phyloP scores from a whole-genome alignment of 2,797 vertebrate species.

The Cottoperca gobio region DNA sequence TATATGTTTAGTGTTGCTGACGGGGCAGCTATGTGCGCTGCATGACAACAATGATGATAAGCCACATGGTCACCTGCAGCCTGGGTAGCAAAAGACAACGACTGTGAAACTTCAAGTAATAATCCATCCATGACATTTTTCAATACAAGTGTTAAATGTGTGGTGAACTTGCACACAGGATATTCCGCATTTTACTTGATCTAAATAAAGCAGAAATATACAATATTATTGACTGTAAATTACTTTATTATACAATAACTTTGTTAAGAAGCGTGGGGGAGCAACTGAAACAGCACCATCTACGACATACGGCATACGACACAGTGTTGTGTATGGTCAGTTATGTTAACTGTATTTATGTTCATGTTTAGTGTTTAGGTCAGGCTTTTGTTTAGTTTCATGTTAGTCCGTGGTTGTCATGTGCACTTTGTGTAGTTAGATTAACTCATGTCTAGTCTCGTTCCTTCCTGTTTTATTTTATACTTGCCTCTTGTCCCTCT shows the following conservation, averaged over 20 bases:
- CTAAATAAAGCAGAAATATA: not conserved
- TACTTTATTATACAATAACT: no score
- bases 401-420: no score
- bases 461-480: no score
- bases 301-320: no score
- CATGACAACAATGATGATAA: constrained; percentile 9
- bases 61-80: constrained; percentile 5
- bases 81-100: not conserved
- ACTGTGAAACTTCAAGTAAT: not conserved
- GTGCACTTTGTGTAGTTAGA: no score
- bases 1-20: constrained; percentile 8
- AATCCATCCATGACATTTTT: not conserved
- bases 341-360: no score
- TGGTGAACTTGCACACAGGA: not conserved
- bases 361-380: no score
- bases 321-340: no score
- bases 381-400: no score
- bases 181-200: not conserved
- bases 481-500: no score
- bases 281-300: not conserved
- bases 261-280: not conserved
- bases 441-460: no score
- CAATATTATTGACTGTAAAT: not conserved
- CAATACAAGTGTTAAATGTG: not conserved
- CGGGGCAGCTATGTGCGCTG: not conserved